Conservation (phyloP, 2,797 vertebrate genomes). For the Limnodromus scolopaceus region DNA sequence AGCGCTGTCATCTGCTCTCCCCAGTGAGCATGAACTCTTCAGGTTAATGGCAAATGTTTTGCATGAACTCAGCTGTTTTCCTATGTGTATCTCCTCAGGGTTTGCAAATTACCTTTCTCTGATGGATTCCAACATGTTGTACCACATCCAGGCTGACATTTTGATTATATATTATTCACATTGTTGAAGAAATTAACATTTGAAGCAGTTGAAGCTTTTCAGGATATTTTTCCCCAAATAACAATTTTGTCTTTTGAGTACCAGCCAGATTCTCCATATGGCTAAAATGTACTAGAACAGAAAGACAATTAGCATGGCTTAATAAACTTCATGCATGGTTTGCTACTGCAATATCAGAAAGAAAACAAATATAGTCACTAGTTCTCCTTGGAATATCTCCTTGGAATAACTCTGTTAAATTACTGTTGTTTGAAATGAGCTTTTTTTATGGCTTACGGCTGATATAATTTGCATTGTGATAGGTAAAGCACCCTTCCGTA, state of each 20-base stretch:
- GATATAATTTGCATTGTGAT: conserved; percentile 38
- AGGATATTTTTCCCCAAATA: conserved; percentile 53
- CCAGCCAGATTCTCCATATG: conserved; percentile 61
- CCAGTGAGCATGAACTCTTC: accelerated
- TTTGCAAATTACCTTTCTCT: not conserved
- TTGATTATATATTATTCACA: conserved; percentile 6
- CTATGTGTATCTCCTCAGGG: not conserved
- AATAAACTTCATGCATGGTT: conserved; percentile 77
- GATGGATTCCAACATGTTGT: not conserved
- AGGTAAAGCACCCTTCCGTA: not conserved
- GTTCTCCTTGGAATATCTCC: conserved; percentile 51
- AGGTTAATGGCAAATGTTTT: not conserved
- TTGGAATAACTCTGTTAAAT: conserved; percentile 64
- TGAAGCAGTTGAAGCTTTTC: conserved; percentile 20
- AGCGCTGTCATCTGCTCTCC: accelerated
- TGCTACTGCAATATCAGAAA: conserved; percentile 68
- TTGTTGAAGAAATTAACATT: conserved; percentile 17
- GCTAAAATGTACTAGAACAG: conserved; percentile 56
- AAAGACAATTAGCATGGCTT: conserved; percentile 73
- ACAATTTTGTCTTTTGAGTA: conserved; percentile 13
- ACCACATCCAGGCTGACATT: not conserved
- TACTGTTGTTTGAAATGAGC: conserved; percentile 62
- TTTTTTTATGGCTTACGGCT: conserved; percentile 23
- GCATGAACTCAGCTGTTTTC: not conserved
- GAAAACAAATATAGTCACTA: conserved; percentile 68